A percentile compares a stretch with the other conserved stretches of the same genome.
These are phyloP conservation scores for Rhopalosiphum nymphaeae DNA, from an alignment of 2,888 invertebrate species.

Conservation along the genomic window DNA sequence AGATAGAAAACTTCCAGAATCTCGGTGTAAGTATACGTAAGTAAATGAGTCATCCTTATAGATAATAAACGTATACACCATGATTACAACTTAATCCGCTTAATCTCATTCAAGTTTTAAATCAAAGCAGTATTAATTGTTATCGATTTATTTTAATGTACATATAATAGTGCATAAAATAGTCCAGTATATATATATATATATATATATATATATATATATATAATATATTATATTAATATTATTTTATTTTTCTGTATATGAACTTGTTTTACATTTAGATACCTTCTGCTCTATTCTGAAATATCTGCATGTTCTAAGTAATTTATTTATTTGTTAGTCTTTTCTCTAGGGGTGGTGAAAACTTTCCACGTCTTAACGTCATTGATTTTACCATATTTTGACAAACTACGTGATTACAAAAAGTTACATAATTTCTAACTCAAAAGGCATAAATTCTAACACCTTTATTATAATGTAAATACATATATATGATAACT, in stretches of 20 bases:
- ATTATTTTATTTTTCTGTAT: neutral
- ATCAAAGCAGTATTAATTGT: conserved; percentile 21
- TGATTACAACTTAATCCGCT: neutral
- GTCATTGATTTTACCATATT: conserved; percentile 6
- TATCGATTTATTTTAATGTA: neutral
- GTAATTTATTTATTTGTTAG: neutral
- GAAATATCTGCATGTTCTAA: neutral
- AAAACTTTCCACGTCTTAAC: conserved; percentile 17
- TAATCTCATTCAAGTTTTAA: neutral
- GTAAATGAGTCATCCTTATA: conserved; percentile 46
- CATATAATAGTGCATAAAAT: neutral
- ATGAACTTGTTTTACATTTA: neutral
- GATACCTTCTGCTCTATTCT: neutral
- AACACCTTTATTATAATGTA: neutral
- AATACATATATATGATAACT: neutral
- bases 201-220: too few species aligned
- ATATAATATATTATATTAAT: too few species aligned
- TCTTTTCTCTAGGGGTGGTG: neutral
- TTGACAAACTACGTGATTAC: conserved; percentile 3
- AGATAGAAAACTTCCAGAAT: conserved; percentile 14
- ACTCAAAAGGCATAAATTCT: neutral
- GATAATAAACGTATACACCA: conserved; percentile 6
- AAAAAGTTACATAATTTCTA: neutral
- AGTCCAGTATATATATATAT: neutral
- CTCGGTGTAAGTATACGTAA: neutral